phyloP scores from a whole-genome alignment of 2,888 invertebrate genomes.

The Sympetrum striolatum region DNA sequence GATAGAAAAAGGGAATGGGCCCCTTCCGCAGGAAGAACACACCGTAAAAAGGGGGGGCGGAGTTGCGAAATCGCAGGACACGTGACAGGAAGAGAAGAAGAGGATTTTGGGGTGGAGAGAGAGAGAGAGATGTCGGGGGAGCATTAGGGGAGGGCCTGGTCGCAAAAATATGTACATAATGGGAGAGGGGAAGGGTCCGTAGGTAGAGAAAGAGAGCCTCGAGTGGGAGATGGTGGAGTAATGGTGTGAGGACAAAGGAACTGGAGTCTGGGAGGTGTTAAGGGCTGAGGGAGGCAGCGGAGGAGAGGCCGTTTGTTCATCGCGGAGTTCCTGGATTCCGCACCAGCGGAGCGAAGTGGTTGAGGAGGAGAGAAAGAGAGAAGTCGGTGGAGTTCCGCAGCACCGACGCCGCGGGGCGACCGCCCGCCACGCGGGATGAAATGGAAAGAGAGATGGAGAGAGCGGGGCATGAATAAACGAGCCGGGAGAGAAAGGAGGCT shows the following conservation, averaged over 20 bases:
- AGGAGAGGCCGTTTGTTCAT: conserved; percentile 4
- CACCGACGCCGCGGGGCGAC: conserved; percentile 20
- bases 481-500: background rate
- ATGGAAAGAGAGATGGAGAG: conserved; percentile 2
- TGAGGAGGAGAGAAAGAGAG: conserved; percentile 46
- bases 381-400: conserved; percentile 45
- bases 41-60: conserved; percentile 8
- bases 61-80: background rate
- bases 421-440: conserved; percentile 17
- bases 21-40: conserved; percentile 44
- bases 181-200: background rate
- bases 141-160: background rate
- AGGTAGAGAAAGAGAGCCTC: background rate
- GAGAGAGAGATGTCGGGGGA: background rate
- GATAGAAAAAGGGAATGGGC: conserved; percentile 20
- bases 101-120: background rate
- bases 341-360: background rate
- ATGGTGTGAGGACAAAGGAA: background rate
- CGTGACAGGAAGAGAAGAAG: conserved; percentile 11
- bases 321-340: conserved; percentile 35
- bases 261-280: background rate
- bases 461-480: conserved; percentile 25
- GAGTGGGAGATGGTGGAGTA: background rate
- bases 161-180: conserved; percentile 40
- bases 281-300: background rate